Evolutionary conservation across 1,140 invertebrate species (phyloP).

Genomic region (Acromyrmex heyeri): DNA sequence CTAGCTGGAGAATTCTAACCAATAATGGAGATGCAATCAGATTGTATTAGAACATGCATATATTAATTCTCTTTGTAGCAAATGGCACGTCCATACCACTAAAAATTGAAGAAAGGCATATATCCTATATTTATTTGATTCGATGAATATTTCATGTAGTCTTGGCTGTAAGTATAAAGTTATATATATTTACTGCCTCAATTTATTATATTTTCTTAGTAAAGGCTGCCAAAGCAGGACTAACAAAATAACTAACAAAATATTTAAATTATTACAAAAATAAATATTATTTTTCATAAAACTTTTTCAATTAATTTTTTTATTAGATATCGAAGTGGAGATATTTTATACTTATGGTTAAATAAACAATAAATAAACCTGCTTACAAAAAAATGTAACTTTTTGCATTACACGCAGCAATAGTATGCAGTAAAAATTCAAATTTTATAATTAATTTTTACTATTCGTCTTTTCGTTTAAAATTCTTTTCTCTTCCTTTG

Average conservation of each 20-base stretch:
- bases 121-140: neutral
- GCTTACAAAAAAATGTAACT: neutral
- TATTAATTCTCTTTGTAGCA: constrained; percentile 7
- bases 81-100: neutral
- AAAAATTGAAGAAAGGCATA: neutral
- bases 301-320: too few relatives aligned
- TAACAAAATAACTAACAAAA: too few relatives aligned
- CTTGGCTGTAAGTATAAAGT: too few relatives aligned
- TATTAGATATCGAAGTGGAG: too few relatives aligned
- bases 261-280: too few relatives aligned
- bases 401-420: neutral
- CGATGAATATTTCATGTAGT: neutral
- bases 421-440: neutral
- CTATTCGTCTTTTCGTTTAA: neutral
- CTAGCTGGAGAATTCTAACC: constrained; percentile 27
- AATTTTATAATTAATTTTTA: neutral
- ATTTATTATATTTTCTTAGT: too few relatives aligned
- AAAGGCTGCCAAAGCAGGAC: too few relatives aligned
- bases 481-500: neutral
- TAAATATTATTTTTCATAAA: too few relatives aligned
- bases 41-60: constrained; percentile 26
- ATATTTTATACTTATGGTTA: too few relatives aligned
- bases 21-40: constrained; percentile 42
- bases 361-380: neutral
- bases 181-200: too few relatives aligned